Percentiles rank a stretch among this genome's conserved stretches.
These are phyloP conservation scores for Rhaphigaster nebulosa DNA, from an alignment of 2,888 invertebrate species.

Conservation along the genomic window DNA sequence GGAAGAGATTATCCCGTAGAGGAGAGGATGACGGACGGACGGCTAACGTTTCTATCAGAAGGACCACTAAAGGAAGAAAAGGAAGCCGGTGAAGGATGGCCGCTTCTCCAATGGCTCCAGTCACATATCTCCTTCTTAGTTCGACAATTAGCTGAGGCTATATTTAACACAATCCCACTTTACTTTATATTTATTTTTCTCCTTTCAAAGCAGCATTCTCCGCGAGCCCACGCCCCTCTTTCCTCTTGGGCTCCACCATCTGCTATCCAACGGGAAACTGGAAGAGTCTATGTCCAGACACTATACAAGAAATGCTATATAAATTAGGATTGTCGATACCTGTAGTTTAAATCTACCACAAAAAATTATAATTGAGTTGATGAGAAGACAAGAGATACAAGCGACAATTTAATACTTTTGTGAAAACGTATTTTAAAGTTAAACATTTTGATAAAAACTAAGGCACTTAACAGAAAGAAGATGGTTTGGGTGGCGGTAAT, in stretches of 20 bases:
- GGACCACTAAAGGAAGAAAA: constrained; percentile 42
- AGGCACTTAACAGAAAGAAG: too few species aligned
- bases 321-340: neutral
- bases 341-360: neutral
- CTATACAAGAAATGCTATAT: neutral
- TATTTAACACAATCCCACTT: constrained; percentile 46
- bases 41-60: constrained; percentile 49
- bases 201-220: constrained; percentile 44
- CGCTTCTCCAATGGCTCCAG: constrained; percentile 9
- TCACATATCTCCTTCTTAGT: constrained; percentile 50
- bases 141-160: constrained; percentile 52
- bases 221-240: neutral
- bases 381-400: too few species aligned
- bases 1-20: constrained; percentile 16
- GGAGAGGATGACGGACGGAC: constrained; percentile 12
- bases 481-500: too few species aligned
- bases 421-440: too few species aligned
- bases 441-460: too few species aligned
- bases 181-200: constrained; percentile 38
- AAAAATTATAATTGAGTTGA: too few species aligned
- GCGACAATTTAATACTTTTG: too few species aligned
- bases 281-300: neutral
- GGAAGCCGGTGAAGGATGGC: constrained; percentile 23
- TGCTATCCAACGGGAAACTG: neutral
- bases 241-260: neutral